A percentile compares a stretch with the other conserved stretches of the same genome.
phyloP scores from a whole-genome alignment of 1,140 invertebrate genomes.

The Neodiprion virginianus region DNA sequence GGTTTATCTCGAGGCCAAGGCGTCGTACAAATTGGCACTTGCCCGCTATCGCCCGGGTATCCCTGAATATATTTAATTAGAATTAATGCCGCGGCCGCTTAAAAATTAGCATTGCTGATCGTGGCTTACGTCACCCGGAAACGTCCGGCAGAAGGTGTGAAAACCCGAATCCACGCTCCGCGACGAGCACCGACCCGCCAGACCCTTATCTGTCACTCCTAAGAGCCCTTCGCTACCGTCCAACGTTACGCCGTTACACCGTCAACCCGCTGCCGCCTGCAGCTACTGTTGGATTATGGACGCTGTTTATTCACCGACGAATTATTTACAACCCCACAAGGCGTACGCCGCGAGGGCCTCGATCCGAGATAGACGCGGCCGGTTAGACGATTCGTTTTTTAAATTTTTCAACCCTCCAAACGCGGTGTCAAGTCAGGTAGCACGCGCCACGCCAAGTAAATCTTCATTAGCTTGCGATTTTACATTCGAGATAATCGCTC shows the following conservation, averaged over 20 bases:
- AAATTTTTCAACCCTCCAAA: no score
- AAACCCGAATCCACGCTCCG: slow-evolving; percentile 31
- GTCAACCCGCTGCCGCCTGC: background rate
- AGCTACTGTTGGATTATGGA: background rate
- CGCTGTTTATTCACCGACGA: background rate
- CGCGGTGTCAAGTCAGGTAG: no score
- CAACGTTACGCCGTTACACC: background rate
- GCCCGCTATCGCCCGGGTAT: slow-evolving; percentile 36
- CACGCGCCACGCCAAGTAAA: no score
- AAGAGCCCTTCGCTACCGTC: background rate
- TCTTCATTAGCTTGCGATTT: no score
- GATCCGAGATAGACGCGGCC: no score
- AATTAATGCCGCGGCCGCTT: slow-evolving; percentile 42
- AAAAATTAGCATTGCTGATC: slow-evolving; percentile 41
- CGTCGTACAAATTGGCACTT: slow-evolving; percentile 44
- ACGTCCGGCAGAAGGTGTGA: slow-evolving; percentile 39
- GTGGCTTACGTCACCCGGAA: slow-evolving; percentile 32
- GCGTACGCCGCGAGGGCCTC: no score
- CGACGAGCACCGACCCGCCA: background rate
- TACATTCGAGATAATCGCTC: no score
- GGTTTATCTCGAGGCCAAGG: slow-evolving; percentile 38
- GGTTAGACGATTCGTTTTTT: no score
- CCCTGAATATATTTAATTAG: slow-evolving; percentile 44
- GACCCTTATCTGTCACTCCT: background rate
- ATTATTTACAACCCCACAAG: background rate